Evolutionary conservation across 2,888 invertebrate species (phyloP).

Genomic region (Euclidia mi): DNA sequence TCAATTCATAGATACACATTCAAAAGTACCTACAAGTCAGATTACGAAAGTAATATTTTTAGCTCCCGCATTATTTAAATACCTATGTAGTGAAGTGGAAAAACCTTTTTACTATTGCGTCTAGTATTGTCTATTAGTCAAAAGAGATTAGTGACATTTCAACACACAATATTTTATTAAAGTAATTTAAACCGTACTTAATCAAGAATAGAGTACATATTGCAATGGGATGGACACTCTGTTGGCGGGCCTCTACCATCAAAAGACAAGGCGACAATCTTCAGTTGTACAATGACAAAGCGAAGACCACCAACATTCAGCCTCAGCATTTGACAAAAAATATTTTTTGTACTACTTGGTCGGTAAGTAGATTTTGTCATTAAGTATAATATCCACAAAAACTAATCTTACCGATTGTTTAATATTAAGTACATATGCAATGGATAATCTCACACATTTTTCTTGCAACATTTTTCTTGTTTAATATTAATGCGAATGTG

Average conservation of each 20-base stretch:
- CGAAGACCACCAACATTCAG: conserved; percentile 42
- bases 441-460: no score
- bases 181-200: conserved; percentile 9
- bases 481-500: no score
- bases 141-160: conserved; percentile 37
- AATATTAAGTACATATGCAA: no score
- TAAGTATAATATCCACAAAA: no score
- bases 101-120: conserved; percentile 44
- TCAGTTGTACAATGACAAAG: conserved; percentile 43
- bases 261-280: conserved; percentile 28
- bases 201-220: rapidly evolving
- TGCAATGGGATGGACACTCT: neutral
- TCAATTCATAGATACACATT: neutral
- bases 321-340: conserved; percentile 10
- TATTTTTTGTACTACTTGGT: neutral
- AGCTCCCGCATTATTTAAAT: conserved; percentile 10
- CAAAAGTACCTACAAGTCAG: neutral
- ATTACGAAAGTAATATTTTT: conserved; percentile 6
- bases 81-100: conserved; percentile 21
- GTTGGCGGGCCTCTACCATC: conserved; percentile 22
- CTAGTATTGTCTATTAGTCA: conserved; percentile 12
- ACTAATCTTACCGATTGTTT: no score
- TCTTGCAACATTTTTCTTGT: no score
- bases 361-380: neutral
- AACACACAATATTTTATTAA: conserved; percentile 17